These are phyloP conservation scores for Limenitis camilla DNA, from an alignment of 2,888 invertebrate genomes.

Conservation along the genomic window DNA sequence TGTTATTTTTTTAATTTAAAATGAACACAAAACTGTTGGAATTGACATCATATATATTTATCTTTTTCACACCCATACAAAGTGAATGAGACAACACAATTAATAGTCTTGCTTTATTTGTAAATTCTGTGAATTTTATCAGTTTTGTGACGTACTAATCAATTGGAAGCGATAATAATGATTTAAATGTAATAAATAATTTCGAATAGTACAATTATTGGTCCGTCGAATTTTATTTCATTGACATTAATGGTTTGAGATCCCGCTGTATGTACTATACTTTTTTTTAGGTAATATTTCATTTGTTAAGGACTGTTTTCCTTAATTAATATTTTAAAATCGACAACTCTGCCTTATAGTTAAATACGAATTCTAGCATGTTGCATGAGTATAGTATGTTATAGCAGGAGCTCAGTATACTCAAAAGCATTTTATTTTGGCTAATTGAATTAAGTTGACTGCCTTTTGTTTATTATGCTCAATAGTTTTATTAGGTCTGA, in stretches of 20 bases:
- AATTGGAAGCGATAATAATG: background rate
- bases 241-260: constrained; percentile 41
- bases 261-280: background rate
- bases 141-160: constrained; percentile 1
- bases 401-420: constrained; percentile 38
- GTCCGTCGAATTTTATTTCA: constrained; percentile 31
- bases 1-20: constrained; percentile 15
- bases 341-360: too few relatives aligned
- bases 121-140: constrained; percentile 2
- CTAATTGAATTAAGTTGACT: constrained; percentile 45
- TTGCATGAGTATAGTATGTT: too few relatives aligned
- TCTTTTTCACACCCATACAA: background rate
- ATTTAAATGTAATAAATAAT: constrained; percentile 9
- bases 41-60: background rate
- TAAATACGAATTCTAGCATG: too few relatives aligned
- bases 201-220: constrained; percentile 6
- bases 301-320: too few relatives aligned
- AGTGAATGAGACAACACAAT: constrained; percentile 4
- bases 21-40: background rate
- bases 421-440: constrained; percentile 59
- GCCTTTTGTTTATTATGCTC: constrained; percentile 69
- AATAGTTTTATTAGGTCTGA: constrained; percentile 59
- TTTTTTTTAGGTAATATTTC: too few relatives aligned
- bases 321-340: too few relatives aligned
- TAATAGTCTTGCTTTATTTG: background rate